Conservation (phyloP, 2,113 vertebrate genomes). For the Anguilla rostrata region DNA sequence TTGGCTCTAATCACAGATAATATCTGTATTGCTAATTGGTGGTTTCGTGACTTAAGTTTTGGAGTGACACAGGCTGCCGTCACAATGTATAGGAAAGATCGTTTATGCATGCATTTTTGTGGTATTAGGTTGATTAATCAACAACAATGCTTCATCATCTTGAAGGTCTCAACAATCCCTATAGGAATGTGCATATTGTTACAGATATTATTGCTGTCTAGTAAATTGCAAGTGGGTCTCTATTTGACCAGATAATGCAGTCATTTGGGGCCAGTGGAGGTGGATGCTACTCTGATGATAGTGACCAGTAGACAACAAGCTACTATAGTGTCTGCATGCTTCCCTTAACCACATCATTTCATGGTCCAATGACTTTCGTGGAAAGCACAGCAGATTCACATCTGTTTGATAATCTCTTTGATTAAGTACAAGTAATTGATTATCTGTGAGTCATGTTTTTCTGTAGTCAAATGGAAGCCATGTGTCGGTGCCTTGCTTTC, state of each 20-base stretch:
- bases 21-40: not conserved
- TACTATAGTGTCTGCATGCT: constrained; percentile 32
- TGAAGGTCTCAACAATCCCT: not conserved
- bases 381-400: constrained; percentile 36
- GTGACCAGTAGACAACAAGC: constrained; percentile 20
- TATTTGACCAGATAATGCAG: not conserved
- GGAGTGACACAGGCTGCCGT: not conserved
- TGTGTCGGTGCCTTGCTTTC: not conserved
- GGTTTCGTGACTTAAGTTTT: not conserved
- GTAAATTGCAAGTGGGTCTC: not conserved
- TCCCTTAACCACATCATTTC: constrained; percentile 29
- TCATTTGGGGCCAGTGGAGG: constrained; percentile 8
- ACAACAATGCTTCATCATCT: not conserved
- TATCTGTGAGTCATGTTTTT: not conserved
- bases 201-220: not conserved
- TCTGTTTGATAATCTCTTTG: not conserved
- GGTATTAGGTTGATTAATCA: not conserved
- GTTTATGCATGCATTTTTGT: not conserved
- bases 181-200: not conserved
- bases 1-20: not conserved
- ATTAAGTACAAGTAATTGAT: not conserved
- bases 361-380: constrained; percentile 37
- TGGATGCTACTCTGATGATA: constrained; percentile 23
- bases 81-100: not conserved
- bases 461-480: not conserved